Conservation (phyloP, 2,888 invertebrate genomes). For the Parasteatoda lunata region DNA sequence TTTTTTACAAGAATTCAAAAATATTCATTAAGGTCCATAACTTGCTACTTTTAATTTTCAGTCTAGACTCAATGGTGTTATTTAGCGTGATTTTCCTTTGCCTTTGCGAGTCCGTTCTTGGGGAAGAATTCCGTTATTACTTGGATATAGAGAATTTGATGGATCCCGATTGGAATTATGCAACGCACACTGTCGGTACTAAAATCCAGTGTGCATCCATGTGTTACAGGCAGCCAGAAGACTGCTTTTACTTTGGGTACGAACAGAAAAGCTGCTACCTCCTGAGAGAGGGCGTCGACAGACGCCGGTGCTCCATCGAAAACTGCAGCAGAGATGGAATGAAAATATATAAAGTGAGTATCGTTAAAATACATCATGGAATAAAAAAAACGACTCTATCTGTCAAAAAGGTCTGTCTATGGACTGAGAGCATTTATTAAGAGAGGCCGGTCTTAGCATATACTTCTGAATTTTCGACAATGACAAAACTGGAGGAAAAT, state of each 20-base stretch:
- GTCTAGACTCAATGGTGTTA: too few species aligned
- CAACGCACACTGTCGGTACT: background rate
- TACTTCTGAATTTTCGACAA: too few species aligned
- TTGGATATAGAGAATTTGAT: background rate
- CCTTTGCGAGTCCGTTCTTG: background rate
- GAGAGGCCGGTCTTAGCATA: too few species aligned
- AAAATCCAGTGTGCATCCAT: constrained; percentile 23
- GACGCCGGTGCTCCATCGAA: constrained; percentile 6
- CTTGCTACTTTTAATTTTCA: too few species aligned
- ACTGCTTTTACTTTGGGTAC: constrained; percentile 31
- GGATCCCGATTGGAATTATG: constrained; percentile 1
- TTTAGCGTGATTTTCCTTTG: too few species aligned
- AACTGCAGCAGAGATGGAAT: constrained; percentile 15
- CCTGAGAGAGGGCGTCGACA: constrained; percentile 3
- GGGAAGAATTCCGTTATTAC: background rate
- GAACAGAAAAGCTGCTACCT: constrained; percentile 8
- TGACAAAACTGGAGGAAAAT: too few species aligned
- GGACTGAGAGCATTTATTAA: too few species aligned
- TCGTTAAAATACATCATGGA: background rate
- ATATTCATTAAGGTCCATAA: too few species aligned
- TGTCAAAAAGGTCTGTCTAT: too few species aligned
- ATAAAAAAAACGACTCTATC: background rate
- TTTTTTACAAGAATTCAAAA: too few species aligned
- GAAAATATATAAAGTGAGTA: constrained; percentile 35
- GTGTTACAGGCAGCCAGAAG: constrained; percentile 1